Base-by-base conservation (phyloP, 2,888 invertebrate genomes). In the Melinaea marsaeus region DNA sequence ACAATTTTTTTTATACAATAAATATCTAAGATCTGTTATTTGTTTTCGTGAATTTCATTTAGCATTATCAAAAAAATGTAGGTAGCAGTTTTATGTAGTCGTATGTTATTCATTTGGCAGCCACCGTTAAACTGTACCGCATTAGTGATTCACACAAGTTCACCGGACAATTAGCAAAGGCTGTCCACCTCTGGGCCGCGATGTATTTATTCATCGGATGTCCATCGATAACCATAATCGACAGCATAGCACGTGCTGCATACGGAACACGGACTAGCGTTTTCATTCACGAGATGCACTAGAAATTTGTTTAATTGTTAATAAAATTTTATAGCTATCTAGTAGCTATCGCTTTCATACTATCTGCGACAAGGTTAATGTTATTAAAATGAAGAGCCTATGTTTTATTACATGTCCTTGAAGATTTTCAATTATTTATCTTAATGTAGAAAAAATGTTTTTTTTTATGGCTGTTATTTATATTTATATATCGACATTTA, bases 161-260 rank as follows among this genome's bases (percentile, higher is more conserved):
- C 86, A 87, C 81, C 84, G 87, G 84, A 87, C 89, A 90, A 90
- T 90, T 90, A 90, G 90, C 86, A 87, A 88, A 90, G 90, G 90
- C 88, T 90, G 90, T 88, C 88, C 84, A 90, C 90, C 90, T 89
- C 86, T 87, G 83, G 81, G 83, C 80, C 78, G 76, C 81, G 80
- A 77, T 84, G 84, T 88, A 87, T 88, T 84, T 88, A 90, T 90
- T 90, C 89, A 90, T 89, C 90, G 88, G 88, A 88, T 89, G 90
- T 88, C 79, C 81, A 84, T 73, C 80, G 90, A 90, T 90, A 90
- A 90, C 88, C 90, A 90, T 90, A 90, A 89, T 88, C 88, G 88
- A 89, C 86, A 86, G 76, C 82, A 84, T 80, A 80, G 85, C 80
- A 80, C 86, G 89, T 83, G 83, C 81, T 83, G 89, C 90, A 88